Conservation (phyloP, 1,140 invertebrate species). For the Phenacoccus solenopsis region DNA sequence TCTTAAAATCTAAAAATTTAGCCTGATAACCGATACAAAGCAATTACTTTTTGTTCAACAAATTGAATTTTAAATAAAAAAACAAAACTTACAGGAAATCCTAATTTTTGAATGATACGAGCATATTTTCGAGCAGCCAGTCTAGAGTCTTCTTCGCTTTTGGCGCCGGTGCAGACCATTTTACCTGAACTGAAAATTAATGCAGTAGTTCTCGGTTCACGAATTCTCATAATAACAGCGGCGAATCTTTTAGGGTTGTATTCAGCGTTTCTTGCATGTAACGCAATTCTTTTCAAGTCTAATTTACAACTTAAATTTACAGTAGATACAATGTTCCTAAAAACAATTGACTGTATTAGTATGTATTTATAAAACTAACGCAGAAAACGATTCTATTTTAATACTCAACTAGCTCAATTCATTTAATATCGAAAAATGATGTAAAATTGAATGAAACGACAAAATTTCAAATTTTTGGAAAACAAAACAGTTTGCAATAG, state of each 20-base stretch:
- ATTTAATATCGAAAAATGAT: too few relatives aligned
- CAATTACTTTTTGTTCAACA: not conserved
- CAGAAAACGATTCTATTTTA: too few relatives aligned
- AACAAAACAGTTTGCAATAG: too few relatives aligned
- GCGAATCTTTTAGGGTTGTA: conserved; percentile 99
- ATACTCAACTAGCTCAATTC: too few relatives aligned
- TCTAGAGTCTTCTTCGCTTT: conserved; percentile 95
- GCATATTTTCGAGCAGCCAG: conserved; percentile 97
- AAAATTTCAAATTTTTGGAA: too few relatives aligned
- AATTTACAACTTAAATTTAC: conserved; percentile 94
- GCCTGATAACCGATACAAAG: conserved; percentile 50
- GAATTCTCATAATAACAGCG: conserved; percentile 98
- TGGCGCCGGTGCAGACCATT: conserved; percentile 99
- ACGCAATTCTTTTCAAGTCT: conserved; percentile 92
- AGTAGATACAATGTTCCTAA: conserved; percentile 91
- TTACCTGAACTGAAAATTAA: conserved; percentile 99
- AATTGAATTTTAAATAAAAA: not conserved
- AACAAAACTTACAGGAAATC: conserved; percentile 63
- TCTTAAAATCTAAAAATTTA: conserved; percentile 99
- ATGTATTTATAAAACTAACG: too few relatives aligned
- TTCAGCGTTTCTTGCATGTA: conserved; percentile 98
- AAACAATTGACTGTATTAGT: too few relatives aligned
- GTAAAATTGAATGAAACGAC: too few relatives aligned
- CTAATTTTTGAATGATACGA: conserved; percentile 96
- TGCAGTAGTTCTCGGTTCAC: conserved; percentile 96